phyloP scores from a whole-genome alignment of 2,797 vertebrate genomes.

The Agapornis canus region DNA sequence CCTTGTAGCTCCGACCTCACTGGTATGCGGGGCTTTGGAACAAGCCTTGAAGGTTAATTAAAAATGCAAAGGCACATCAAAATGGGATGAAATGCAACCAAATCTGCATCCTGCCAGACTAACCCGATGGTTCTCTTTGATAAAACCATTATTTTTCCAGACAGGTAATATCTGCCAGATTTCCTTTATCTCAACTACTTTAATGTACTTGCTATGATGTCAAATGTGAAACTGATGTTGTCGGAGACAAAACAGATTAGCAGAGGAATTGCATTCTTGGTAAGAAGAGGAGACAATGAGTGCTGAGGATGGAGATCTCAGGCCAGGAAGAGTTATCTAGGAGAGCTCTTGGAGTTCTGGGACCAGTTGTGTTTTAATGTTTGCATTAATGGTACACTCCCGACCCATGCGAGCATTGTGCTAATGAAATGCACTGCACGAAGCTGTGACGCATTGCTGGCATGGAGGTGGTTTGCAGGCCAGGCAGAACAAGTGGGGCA shows the following conservation, averaged over 20 bases:
- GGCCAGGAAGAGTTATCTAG: neutral
- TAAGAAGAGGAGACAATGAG: neutral
- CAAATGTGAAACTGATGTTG: constrained; percentile 41
- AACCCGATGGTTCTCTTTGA: constrained; percentile 39
- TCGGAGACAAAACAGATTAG: constrained; percentile 27
- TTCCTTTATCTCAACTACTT: constrained; percentile 54
- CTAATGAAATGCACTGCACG: neutral
- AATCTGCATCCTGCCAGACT: constrained; percentile 50
- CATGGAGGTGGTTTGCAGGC: neutral
- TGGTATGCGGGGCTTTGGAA: neutral
- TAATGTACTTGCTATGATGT: constrained; percentile 55
- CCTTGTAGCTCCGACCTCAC: constrained; percentile 31
- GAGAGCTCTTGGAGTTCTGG: neutral
- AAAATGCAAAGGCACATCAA: constrained; percentile 46
- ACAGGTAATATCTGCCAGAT: constrained; percentile 60
- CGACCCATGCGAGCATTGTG: neutral
- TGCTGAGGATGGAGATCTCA: neutral
- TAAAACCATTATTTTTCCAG: constrained; percentile 65
- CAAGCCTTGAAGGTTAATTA: constrained; percentile 53
- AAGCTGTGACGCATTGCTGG: neutral
- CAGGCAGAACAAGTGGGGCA: neutral
- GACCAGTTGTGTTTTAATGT: neutral
- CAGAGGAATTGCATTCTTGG: neutral
- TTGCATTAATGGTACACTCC: neutral
- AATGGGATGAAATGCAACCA: constrained; percentile 51